Percentiles rank a stretch among this genome's conserved stretches.
Conservation (phyloP, 2,797 vertebrate genomes). For the Dermochelys coriacea region DNA sequence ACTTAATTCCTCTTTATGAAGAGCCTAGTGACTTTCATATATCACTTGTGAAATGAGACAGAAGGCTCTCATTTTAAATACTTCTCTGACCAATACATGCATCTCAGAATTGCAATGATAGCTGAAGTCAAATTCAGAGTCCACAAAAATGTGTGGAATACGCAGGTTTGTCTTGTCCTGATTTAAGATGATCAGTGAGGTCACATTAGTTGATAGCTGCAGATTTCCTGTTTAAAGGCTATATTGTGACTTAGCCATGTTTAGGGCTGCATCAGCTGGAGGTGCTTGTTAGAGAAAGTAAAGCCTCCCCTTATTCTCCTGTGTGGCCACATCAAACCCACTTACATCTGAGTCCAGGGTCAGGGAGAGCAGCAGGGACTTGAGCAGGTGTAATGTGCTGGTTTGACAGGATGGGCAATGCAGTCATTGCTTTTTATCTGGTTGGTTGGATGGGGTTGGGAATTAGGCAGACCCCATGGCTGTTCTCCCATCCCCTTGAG, state of each 20-base stretch:
- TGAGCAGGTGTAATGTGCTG: background rate
- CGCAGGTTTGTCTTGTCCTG: background rate
- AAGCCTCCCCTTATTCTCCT: background rate
- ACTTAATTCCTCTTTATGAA: background rate
- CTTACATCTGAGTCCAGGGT: background rate
- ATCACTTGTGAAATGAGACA: background rate
- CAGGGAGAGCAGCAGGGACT: background rate
- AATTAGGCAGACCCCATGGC: background rate
- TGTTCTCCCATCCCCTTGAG: background rate
- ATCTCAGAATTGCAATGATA: background rate
- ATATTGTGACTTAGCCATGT: background rate
- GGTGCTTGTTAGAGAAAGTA: background rate
- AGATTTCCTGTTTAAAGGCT: background rate
- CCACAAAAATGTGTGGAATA: background rate
- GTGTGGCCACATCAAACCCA: background rate
- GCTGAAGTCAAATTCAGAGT: background rate
- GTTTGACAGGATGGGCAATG: slow-evolving; percentile 26
- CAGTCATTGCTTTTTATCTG: slow-evolving; percentile 7
- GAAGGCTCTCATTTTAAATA: background rate
- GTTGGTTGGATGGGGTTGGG: background rate
- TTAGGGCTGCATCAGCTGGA: background rate
- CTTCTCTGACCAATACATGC: background rate
- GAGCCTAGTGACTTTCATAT: background rate
- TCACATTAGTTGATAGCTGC: background rate
- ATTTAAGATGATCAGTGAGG: background rate